A percentile compares a stretch with the other conserved stretches of the same genome.
These are phyloP conservation scores for Ornithorhynchus anatinus DNA, from an alignment of 2,113 vertebrate genomes.

Conservation along the genomic window DNA sequence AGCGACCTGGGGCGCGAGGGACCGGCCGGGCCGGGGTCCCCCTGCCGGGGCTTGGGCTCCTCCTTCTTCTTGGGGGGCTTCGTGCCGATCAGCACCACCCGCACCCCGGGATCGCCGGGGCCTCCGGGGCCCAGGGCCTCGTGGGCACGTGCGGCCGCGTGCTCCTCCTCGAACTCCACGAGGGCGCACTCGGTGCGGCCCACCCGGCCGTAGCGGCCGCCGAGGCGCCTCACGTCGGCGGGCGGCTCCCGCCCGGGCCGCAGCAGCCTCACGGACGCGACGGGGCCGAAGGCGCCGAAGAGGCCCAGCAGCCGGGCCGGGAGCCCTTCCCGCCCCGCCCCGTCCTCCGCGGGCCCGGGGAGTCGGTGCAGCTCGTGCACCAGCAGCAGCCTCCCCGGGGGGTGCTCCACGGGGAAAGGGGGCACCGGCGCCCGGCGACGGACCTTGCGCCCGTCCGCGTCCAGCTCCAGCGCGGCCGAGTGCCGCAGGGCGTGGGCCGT, in stretches of 20 bases:
- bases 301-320: slow-evolving; percentile 94
- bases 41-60: slow-evolving; percentile 81
- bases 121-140: slow-evolving; percentile 76
- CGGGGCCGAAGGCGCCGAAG: slow-evolving; percentile 87
- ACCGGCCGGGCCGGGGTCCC: slow-evolving; percentile 70
- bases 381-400: slow-evolving; percentile 93
- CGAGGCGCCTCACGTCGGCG: slow-evolving; percentile 87
- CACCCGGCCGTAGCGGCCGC: slow-evolving; percentile 84
- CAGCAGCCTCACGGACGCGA: slow-evolving; percentile 89
- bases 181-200: slow-evolving; percentile 90
- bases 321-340: slow-evolving; percentile 81
- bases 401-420: slow-evolving; percentile 89
- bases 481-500: slow-evolving; percentile 90
- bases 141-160: slow-evolving; percentile 87
- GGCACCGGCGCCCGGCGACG: slow-evolving; percentile 86
- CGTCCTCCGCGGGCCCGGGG: slow-evolving; percentile 77
- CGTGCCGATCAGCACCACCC: slow-evolving; percentile 88
- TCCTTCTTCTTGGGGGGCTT: slow-evolving; percentile 96
- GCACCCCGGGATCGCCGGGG: slow-evolving; percentile 72
- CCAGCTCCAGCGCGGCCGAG: slow-evolving; percentile 86
- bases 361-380: slow-evolving; percentile 85
- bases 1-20: slow-evolving; percentile 79
- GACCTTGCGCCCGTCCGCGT: slow-evolving; percentile 89
- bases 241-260: slow-evolving; percentile 92
- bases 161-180: slow-evolving; percentile 95